These are phyloP conservation scores for Heliopora coerulea DNA, from an alignment of 92 coral and sea anemone genomes.

Conservation along the genomic window DNA sequence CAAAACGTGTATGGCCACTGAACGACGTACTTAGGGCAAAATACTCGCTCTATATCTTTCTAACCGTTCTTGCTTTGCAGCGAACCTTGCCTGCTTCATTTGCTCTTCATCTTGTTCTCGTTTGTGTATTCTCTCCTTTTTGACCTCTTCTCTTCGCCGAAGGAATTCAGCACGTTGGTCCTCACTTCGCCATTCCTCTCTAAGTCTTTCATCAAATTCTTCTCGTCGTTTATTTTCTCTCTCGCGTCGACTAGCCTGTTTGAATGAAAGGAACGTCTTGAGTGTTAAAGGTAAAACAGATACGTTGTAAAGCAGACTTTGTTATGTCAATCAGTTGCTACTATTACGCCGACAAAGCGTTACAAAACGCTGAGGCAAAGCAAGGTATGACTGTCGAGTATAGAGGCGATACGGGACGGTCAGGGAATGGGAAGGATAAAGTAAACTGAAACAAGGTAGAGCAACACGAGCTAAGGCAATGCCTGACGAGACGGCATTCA, in stretches of 20 bases:
- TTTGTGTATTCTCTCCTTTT: constrained; percentile 55
- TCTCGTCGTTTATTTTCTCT: constrained; percentile 68
- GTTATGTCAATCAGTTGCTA: no score
- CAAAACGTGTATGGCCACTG: no score
- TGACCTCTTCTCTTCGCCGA: constrained; percentile 55
- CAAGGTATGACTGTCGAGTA: no score
- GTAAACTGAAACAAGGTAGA: no score
- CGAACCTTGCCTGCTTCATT: constrained; percentile 71
- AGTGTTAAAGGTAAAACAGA: no score
- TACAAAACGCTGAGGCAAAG: no score
- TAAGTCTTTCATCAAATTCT: constrained; percentile 68
- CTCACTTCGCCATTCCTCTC: constrained; percentile 58
- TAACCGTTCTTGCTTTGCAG: constrained; percentile 66
- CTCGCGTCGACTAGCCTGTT: constrained; percentile 65
- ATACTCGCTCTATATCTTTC: constrained; percentile 80
- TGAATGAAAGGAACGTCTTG: neutral
- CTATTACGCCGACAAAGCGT: no score
- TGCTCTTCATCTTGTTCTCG: constrained; percentile 65
- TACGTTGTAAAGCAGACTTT: no score
- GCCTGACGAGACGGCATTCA: no score
- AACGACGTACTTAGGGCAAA: constrained; percentile 46
- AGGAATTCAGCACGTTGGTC: constrained; percentile 56
- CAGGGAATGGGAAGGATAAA: no score
- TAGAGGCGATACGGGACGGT: no score
- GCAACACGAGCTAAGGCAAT: no score